Conservation (phyloP, 2,113 vertebrate species). For the Callorhinus ursinus region DNA sequence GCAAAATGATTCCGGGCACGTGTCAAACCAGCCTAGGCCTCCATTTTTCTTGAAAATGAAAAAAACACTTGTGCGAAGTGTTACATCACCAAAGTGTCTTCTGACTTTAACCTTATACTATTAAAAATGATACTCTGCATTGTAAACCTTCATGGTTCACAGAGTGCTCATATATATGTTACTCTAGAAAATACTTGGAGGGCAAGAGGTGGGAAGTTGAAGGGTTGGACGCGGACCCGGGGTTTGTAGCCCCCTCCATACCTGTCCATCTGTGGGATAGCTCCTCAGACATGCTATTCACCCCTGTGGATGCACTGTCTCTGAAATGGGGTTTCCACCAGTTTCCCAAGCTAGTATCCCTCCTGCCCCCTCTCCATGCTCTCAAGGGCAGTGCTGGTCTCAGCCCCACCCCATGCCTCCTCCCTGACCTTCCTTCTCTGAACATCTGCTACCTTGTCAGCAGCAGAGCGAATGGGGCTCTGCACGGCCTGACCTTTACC, state of each 20-base stretch:
- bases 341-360: background rate
- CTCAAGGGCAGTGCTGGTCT: background rate
- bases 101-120: background rate
- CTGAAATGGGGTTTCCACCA: background rate
- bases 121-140: background rate
- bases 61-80: background rate
- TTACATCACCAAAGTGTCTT: background rate
- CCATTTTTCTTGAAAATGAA: background rate
- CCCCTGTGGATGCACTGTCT: rapidly evolving
- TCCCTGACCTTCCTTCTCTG: background rate
- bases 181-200: background rate
- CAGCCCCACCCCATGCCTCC: rapidly evolving
- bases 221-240: background rate
- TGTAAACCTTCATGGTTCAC: background rate
- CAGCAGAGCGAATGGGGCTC: background rate
- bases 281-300: background rate
- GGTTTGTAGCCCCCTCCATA: background rate
- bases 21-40: background rate
- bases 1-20: background rate
- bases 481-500: background rate
- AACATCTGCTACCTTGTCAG: background rate
- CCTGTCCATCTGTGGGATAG: background rate
- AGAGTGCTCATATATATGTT: background rate
- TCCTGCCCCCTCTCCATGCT: background rate
- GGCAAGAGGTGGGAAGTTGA: background rate